Evolutionary conservation across 2,113 vertebrate species (phyloP).

Genomic region (Thermophis baileyi): DNA sequence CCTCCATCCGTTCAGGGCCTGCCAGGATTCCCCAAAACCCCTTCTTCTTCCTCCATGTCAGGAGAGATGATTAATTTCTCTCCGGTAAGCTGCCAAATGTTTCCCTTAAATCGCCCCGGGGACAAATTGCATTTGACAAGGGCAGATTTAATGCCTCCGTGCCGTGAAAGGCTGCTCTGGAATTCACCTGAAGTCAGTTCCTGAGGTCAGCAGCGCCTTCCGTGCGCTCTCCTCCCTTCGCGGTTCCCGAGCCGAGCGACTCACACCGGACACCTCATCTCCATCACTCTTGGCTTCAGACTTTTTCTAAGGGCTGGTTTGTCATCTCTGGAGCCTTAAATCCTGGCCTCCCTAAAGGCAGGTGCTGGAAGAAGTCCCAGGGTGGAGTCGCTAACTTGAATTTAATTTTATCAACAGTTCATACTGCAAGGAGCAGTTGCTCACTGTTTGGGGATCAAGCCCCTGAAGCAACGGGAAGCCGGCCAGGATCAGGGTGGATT

Average conservation of each 20-base stretch:
- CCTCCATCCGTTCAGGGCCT: background rate
- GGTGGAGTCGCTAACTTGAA: background rate
- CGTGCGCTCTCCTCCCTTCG: background rate
- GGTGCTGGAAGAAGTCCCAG: background rate
- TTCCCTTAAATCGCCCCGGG: background rate
- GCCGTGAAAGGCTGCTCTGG: background rate
- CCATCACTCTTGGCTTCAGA: background rate
- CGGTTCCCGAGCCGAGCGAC: background rate
- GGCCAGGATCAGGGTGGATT: background rate
- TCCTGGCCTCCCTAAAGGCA: background rate
- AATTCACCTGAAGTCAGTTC: background rate
- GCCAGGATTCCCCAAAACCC: background rate
- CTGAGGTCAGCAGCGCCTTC: background rate
- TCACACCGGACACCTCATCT: conserved; percentile 9
- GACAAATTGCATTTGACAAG: background rate
- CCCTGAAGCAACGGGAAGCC: background rate
- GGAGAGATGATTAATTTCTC: background rate
- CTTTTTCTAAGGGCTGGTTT: conserved; percentile 1
- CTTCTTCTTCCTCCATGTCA: background rate
- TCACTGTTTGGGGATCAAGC: background rate
- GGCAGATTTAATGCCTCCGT: conserved; percentile 1
- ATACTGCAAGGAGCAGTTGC: background rate
- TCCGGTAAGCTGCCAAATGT: background rate
- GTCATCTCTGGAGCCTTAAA: background rate
- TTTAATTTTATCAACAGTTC: background rate